A percentile compares a stretch with the other conserved stretches of the same genome.
Evolutionary conservation across 2,797 vertebrate species (phyloP).

Genomic region (Diplodus puntazzo): DNA sequence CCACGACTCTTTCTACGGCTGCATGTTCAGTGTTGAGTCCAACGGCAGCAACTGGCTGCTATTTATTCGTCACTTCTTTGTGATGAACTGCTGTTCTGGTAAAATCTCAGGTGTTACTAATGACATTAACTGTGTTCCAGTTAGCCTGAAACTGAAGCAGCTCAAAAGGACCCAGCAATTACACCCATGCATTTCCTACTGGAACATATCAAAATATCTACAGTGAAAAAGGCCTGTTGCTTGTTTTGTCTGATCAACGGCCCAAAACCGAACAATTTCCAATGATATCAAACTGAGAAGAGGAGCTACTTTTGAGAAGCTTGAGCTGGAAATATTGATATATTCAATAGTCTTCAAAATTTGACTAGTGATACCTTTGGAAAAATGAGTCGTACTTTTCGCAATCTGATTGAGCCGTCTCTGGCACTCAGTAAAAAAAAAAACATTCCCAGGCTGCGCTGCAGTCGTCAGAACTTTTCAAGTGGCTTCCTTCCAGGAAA

Average conservation of each 20-base stretch:
- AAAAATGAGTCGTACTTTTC: not conserved
- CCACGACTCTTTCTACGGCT: not conserved
- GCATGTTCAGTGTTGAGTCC: not conserved
- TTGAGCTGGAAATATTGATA: not conserved
- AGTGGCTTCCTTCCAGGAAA: not conserved
- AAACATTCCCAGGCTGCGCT: not conserved
- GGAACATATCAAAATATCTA: not conserved
- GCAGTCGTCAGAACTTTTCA: not conserved
- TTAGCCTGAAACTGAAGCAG: not conserved
- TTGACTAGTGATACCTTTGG: not conserved
- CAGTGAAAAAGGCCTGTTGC: not conserved
- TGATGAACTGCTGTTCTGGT: not conserved
- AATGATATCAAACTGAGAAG: not conserved
- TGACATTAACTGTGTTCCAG: not conserved
- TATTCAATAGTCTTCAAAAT: not conserved
- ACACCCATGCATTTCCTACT: not conserved
- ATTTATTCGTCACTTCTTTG: not conserved
- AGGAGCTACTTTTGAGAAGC: not conserved
- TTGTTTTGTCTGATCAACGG: not conserved
- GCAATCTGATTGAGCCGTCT: not conserved
- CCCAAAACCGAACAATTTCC: not conserved
- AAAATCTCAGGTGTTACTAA: conserved; percentile 2
- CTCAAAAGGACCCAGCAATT: not conserved
- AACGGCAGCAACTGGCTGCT: not conserved
- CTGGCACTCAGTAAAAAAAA: not conserved